phyloP scores from a whole-genome alignment of 2,113 vertebrate species.

The Leucosticte australis region DNA sequence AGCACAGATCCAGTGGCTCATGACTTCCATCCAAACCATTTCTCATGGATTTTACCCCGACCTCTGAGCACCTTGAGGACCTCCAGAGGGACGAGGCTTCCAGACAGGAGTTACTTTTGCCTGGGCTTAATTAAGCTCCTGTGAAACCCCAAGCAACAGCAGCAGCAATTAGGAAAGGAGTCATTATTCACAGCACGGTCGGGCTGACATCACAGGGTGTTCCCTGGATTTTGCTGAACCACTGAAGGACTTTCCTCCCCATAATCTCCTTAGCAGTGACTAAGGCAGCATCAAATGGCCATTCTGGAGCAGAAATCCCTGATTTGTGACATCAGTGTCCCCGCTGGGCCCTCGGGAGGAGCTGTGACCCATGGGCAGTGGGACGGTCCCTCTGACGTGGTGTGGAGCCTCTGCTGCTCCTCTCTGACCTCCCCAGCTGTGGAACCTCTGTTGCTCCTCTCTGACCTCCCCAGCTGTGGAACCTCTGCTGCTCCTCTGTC shows the following conservation, averaged over 20 bases:
- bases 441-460: too few species aligned
- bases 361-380: background rate
- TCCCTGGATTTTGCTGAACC: constrained; percentile 8
- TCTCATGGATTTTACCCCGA: background rate
- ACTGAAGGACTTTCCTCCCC: constrained; percentile 15
- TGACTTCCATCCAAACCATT: background rate
- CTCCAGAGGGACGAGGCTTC: constrained; percentile 47
- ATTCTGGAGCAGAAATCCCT: background rate
- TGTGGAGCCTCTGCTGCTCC: background rate
- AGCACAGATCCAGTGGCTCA: background rate
- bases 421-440: background rate
- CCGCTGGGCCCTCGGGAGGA: accelerated
- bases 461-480: too few species aligned
- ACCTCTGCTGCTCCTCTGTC: background rate
- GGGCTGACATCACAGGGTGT: constrained; percentile 52
- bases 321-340: background rate
- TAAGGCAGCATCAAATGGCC: background rate
- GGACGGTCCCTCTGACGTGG: accelerated
- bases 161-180: constrained; percentile 39
- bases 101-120: constrained; percentile 19
- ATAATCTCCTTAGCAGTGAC: constrained; percentile 14
- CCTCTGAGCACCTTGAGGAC: constrained; percentile 43
- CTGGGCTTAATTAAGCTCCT: constrained; percentile 61
- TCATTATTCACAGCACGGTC: constrained; percentile 35
- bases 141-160: background rate